Conservation (phyloP, 2,888 invertebrate species). For the Chironomus riparius region DNA sequence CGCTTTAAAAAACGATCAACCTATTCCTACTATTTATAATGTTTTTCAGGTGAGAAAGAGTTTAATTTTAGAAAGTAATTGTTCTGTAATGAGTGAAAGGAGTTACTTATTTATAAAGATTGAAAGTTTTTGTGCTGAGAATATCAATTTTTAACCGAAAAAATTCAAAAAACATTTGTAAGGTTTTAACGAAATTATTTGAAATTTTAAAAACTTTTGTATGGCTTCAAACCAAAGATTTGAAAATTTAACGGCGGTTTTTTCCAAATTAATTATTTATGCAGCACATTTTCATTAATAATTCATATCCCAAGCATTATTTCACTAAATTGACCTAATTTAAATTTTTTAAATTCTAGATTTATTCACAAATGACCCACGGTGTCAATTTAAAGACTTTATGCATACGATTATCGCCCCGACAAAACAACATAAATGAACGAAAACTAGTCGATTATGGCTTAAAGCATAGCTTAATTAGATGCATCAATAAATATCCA, state of each 20-base stretch:
- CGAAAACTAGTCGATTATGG: conserved; percentile 51
- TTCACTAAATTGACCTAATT: too few relatives aligned
- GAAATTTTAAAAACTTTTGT: too few relatives aligned
- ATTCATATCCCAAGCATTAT: too few relatives aligned
- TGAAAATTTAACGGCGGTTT: too few relatives aligned
- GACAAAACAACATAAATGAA: conserved; percentile 43
- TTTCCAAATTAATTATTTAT: too few relatives aligned
- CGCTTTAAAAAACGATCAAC: conserved; percentile 37
- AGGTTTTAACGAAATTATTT: too few relatives aligned
- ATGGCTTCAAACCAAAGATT: too few relatives aligned
- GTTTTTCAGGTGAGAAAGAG: conserved; percentile 34
- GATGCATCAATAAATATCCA: conserved; percentile 49
- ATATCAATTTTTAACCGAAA: background rate
- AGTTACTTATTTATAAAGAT: too few relatives aligned
- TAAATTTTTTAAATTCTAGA: conserved; percentile 27
- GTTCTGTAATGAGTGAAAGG: too few relatives aligned
- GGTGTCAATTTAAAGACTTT: conserved; percentile 62
- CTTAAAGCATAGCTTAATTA: conserved; percentile 49
- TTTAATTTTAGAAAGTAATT: too few relatives aligned
- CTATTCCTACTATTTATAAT: conserved; percentile 37
- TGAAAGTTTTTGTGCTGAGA: too few relatives aligned
- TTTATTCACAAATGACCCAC: conserved; percentile 60
- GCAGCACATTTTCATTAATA: too few relatives aligned
- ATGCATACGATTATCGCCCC: conserved; percentile 58
- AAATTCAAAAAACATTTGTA: background rate